Percentiles rank a stretch among this genome's conserved stretches.
phyloP scores from a whole-genome alignment of 2,113 vertebrate genomes.

The Spizaetus ornatus region DNA sequence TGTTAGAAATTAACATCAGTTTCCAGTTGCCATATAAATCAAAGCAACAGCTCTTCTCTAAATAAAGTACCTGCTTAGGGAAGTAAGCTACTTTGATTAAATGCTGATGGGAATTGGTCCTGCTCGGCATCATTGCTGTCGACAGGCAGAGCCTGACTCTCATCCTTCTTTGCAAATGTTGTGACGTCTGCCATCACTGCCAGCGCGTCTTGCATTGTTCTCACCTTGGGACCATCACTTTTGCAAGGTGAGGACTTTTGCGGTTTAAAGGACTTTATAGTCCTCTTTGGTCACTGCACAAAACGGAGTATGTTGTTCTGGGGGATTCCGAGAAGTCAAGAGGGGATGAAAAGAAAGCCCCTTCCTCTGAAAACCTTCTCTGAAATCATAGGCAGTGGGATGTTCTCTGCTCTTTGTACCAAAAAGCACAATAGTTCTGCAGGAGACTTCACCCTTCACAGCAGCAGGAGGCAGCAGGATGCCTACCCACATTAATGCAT shows the following conservation, averaged over 20 bases:
- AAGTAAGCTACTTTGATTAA: slow-evolving; percentile 25
- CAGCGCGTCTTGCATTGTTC: rapidly evolving
- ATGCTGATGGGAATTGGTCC: neutral
- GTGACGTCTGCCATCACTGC: rapidly evolving
- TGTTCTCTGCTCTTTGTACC: neutral
- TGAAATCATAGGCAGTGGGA: neutral
- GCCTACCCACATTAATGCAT: neutral
- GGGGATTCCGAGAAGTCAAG: neutral
- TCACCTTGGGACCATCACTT: neutral
- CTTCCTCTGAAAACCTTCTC: neutral
- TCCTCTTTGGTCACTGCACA: neutral
- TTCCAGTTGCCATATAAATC: slow-evolving; percentile 47
- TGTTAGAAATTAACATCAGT: slow-evolving; percentile 40
- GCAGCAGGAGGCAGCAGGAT: neutral
- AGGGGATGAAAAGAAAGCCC: neutral
- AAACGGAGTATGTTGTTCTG: rapidly evolving
- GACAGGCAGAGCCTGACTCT: neutral
- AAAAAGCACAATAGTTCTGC: neutral
- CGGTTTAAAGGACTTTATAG: neutral
- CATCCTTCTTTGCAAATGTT: neutral
- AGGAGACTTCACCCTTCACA: neutral
- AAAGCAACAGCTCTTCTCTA: slow-evolving; percentile 5
- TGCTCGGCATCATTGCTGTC: neutral
- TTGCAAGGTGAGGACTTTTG: neutral
- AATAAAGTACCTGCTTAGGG: slow-evolving; percentile 6